Percentiles rank a stretch among this genome's conserved stretches.
Evolutionary conservation across 2,113 vertebrate genomes (phyloP).

Genomic region (Mesembrinibis cayennensis): DNA sequence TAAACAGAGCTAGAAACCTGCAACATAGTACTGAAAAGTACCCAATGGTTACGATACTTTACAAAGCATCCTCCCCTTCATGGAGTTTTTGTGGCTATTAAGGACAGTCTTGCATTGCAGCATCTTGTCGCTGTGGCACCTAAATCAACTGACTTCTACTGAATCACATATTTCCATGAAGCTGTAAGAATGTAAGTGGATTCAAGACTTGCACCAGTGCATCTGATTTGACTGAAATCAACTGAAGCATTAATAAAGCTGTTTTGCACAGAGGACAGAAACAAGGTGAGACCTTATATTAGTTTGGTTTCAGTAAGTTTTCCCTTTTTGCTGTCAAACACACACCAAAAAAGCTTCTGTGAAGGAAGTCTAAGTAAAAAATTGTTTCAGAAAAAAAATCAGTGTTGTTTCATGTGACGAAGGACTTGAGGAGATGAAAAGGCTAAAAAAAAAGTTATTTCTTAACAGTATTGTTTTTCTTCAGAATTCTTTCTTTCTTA

Average conservation of each 20-base stretch:
- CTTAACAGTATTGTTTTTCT: neutral
- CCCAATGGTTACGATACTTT: neutral
- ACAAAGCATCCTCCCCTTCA: neutral
- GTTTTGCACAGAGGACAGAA: neutral
- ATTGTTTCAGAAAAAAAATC: neutral
- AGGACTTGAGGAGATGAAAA: neutral
- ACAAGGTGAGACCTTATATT: neutral
- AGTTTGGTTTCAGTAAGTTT: neutral
- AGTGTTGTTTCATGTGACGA: neutral
- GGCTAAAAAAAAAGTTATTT: neutral
- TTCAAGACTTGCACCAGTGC: neutral
- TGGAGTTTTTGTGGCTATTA: neutral
- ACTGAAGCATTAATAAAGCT: neutral
- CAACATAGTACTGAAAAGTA: neutral
- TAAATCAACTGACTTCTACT: neutral
- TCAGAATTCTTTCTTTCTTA: neutral
- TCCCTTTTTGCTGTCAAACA: neutral
- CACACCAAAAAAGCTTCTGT: neutral
- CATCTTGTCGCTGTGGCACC: neutral
- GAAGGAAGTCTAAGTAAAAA: neutral
- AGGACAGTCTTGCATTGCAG: neutral
- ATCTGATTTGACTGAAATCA: neutral
- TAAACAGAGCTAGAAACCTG: neutral
- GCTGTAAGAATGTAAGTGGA: neutral
- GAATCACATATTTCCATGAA: neutral